These are phyloP conservation scores for Neotragus moschatus DNA, from an alignment of 2,113 vertebrate genomes.

Conservation along the genomic window DNA sequence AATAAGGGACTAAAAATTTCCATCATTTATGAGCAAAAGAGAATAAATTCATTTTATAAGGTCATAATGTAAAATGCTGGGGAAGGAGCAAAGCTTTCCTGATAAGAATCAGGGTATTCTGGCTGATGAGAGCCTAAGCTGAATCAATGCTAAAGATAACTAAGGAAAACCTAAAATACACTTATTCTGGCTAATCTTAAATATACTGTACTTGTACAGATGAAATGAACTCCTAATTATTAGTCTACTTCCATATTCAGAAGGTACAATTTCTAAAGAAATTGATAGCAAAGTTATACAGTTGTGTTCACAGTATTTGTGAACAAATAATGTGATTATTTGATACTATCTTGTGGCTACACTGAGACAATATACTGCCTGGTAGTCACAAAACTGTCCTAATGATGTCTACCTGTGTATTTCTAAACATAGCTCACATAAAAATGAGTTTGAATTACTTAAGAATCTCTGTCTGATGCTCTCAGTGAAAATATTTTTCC, in stretches of 20 bases:
- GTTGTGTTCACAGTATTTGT: background rate
- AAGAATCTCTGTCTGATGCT: background rate
- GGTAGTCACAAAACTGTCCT: background rate
- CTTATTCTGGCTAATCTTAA: background rate
- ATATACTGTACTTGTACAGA: background rate
- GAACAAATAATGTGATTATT: background rate
- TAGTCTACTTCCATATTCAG: background rate
- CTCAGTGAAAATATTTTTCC: background rate
- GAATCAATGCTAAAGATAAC: background rate
- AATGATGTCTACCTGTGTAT: background rate
- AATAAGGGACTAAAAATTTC: background rate
- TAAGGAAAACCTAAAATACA: background rate
- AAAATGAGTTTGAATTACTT: conserved; percentile 17
- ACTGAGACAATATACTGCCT: background rate
- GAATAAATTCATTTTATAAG: background rate
- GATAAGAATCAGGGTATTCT: background rate
- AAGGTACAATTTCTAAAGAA: conserved; percentile 13
- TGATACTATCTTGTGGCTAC: background rate
- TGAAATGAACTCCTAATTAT: background rate
- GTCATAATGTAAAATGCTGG: background rate
- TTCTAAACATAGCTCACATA: background rate
- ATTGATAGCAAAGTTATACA: background rate
- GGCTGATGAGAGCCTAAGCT: background rate
- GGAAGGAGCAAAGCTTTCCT: background rate
- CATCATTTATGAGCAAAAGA: background rate